Percentiles rank a stretch among this genome's conserved stretches.
These are phyloP conservation scores for Euphydryas editha DNA, from an alignment of 2,888 invertebrate species.

Conservation along the genomic window DNA sequence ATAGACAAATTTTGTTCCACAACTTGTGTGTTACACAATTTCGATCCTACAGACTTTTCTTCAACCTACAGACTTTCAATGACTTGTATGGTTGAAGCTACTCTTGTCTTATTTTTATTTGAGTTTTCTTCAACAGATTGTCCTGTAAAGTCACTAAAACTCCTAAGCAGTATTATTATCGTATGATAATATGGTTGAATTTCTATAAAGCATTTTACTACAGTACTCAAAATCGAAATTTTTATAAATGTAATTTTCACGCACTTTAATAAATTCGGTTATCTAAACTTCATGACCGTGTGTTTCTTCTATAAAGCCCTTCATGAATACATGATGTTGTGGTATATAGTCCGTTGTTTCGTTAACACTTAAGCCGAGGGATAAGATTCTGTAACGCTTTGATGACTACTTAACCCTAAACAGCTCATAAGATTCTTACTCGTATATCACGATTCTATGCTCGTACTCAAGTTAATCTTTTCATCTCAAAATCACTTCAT, in stretches of 20 bases:
- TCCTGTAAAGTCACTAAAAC: no score
- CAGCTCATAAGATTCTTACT: slow-evolving; percentile 55
- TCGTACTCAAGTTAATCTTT: neutral
- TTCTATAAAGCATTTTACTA: no score
- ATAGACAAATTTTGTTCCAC: neutral
- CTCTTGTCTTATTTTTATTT: no score
- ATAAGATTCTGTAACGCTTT: slow-evolving; percentile 57
- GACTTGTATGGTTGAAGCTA: no score
- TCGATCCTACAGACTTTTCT: no score
- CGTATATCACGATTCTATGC: slow-evolving; percentile 18
- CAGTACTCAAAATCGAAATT: neutral
- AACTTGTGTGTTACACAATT: no score
- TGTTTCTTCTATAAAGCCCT: slow-evolving; percentile 49
- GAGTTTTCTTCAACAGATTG: no score
- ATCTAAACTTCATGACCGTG: slow-evolving; percentile 41
- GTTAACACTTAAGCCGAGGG: slow-evolving; percentile 59
- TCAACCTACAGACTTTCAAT: no score
- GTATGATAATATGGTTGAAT: no score
- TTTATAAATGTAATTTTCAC: neutral
- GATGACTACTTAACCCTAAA: slow-evolving; percentile 55
- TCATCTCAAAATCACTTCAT: neutral
- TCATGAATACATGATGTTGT: slow-evolving; percentile 74
- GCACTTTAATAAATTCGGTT: neutral
- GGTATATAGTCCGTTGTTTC: slow-evolving; percentile 60
- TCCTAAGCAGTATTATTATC: no score